A percentile compares a stretch with the other conserved stretches of the same genome.
These are phyloP conservation scores for Oryzias dopingdopingensis DNA, from an alignment of 2,797 vertebrate genomes.

Conservation along the genomic window DNA sequence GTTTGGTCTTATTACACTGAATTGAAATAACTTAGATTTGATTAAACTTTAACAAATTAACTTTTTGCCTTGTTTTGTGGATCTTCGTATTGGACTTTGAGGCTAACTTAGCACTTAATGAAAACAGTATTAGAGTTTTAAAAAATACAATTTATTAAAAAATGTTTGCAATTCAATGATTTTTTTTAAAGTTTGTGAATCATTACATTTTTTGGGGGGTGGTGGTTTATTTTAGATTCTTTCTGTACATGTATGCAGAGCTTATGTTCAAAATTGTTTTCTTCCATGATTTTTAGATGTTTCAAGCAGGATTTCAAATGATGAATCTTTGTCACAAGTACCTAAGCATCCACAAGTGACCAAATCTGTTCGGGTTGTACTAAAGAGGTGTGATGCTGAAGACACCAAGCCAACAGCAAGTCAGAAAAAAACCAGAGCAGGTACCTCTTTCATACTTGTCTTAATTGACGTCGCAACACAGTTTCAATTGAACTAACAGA, in stretches of 20 bases:
- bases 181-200: too few species aligned
- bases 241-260: not conserved
- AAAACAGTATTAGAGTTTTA: too few species aligned
- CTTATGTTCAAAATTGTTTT: not conserved
- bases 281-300: slow-evolving; percentile 13
- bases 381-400: slow-evolving; percentile 59
- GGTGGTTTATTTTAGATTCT: not conserved
- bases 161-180: too few species aligned
- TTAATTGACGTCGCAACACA: not conserved
- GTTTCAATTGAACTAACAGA: not conserved
- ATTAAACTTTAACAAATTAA: too few species aligned
- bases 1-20: too few species aligned
- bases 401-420: not conserved
- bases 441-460: slow-evolving; percentile 10
- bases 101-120: too few species aligned
- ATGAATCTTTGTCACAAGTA: slow-evolving; percentile 31
- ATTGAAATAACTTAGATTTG: too few species aligned
- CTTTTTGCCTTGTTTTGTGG: too few species aligned
- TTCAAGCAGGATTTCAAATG: slow-evolving; percentile 36
- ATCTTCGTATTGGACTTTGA: too few species aligned
- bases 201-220: not conserved
- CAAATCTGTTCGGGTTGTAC: slow-evolving; percentile 53
- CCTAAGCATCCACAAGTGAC: slow-evolving; percentile 52
- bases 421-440: slow-evolving; percentile 13
- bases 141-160: too few species aligned